Evolutionary conservation across 1,140 invertebrate species (phyloP).

Genomic region (Steinernema feltiae): DNA sequence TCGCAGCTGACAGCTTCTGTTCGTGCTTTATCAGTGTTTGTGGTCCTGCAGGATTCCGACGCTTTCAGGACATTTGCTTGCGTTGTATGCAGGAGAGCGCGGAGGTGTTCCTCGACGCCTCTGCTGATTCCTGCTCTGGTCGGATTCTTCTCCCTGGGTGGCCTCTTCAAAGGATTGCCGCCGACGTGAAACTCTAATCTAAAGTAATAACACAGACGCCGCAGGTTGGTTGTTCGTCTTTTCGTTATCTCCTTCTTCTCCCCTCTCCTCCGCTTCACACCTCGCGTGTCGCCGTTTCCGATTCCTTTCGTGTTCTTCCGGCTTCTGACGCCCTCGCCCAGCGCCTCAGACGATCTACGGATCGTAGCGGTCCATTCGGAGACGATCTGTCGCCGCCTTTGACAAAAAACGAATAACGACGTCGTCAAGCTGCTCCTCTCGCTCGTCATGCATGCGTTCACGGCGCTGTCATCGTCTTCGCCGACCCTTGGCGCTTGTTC

Average conservation of each 20-base stretch:
- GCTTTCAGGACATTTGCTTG: neutral
- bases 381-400: neutral
- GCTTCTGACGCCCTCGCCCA: neutral
- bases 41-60: neutral
- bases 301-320: neutral
- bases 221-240: neutral
- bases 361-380: too few relatives aligned
- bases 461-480: neutral
- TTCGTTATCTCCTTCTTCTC: neutral
- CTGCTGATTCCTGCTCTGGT: too few relatives aligned
- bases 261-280: neutral
- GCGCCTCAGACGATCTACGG: neutral
- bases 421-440: neutral
- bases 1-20: conserved; percentile 6
- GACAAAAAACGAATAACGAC: neutral
- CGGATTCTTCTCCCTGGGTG: conserved; percentile 10
- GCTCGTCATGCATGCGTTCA: neutral
- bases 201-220: neutral
- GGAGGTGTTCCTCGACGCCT: conserved; percentile 5
- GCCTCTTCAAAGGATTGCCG: conserved; percentile 7
- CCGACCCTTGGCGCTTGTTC: neutral
- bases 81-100: neutral
- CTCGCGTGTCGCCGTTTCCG: neutral
- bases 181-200: neutral
- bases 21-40: conserved; percentile 1